Evolutionary conservation across 2,888 invertebrate genomes (phyloP), one percentile per base, ranked within the genome.

Genomic region (Melanchra persicariae): DNA sequence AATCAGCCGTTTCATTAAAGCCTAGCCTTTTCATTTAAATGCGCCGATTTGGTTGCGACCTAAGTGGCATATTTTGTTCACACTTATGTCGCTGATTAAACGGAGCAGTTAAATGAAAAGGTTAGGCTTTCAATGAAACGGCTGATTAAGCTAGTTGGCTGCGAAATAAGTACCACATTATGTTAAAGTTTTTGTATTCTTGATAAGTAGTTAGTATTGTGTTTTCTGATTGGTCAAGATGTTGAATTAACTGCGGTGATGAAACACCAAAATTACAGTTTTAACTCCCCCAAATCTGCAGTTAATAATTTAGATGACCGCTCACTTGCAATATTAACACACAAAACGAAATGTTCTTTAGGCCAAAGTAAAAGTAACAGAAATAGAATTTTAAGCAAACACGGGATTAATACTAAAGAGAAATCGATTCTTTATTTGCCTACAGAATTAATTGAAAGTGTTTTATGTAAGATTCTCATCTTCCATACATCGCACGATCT

Each of bases 391-490:
- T 60, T 69, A 81, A 74, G 22, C 68, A 77, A 67, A 79, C 61
- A 70, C 61, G 51, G 72, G 78, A 77, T 81, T 83, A 80, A 69
- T 69, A 73, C 54, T 57, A 49, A 79, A 81, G 84, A 68, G 85
- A 83, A 84, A 84, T 79, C 85, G 81, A 72, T 54, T 70, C 74
- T 83, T 68, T 84, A 84, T 85, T 85, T 83, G 83, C 83, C 58
- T 70, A 85, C 71, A 72, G 85, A 85, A 77, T 83, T 83, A 83
- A 83, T 86, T 82, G 81, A 79, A 72, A 69, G 78, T 73, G 73
- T 66, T 81, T 81, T 84, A 81, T 82, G 79, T 81, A 75, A 83
- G 84, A 61, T 74, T 45, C 72, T 81, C 82, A 74, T 86, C 71
- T 71, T 55, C 69, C 71, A 87, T 66, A 76, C 80, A 78, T 71